Conservation (phyloP, 2,888 invertebrate species). For the Petrolisthes manimaculis region DNA sequence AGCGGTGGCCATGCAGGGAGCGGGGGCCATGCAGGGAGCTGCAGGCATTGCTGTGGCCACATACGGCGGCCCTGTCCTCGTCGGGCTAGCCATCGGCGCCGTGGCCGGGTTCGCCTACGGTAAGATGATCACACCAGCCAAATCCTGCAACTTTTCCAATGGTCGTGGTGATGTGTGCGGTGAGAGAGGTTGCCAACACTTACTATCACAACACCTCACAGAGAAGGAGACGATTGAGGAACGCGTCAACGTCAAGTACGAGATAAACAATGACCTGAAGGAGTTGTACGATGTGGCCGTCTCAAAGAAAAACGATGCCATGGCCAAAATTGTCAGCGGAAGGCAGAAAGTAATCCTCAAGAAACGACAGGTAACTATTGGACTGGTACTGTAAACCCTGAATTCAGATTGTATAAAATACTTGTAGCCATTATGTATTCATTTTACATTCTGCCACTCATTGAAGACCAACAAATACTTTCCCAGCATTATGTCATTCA, state of each 20-base stretch:
- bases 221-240: constrained; percentile 27
- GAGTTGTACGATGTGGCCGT: constrained; percentile 40
- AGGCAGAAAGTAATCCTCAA: constrained; percentile 23
- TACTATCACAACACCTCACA: constrained; percentile 32
- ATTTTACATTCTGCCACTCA: too few relatives aligned
- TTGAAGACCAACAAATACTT: too few relatives aligned
- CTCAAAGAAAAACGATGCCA: constrained; percentile 32
- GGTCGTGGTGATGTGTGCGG: constrained; percentile 29
- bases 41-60: too few relatives aligned
- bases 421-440: too few relatives aligned
- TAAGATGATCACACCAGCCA: not conserved
- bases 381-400: too few relatives aligned
- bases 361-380: constrained; percentile 14
- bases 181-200: constrained; percentile 23
- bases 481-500: too few relatives aligned
- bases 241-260: constrained; percentile 14
- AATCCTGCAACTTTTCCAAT: not conserved
- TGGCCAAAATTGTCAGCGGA: constrained; percentile 40
- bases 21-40: constrained; percentile 20
- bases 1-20: constrained; percentile 27
- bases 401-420: too few relatives aligned
- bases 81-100: constrained; percentile 30
- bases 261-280: constrained; percentile 24
- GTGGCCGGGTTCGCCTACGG: constrained; percentile 29
- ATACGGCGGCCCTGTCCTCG: too few relatives aligned